Base-by-base conservation (phyloP, 2,888 invertebrate genomes). In the Prostheceraeus crozeri region DNA sequence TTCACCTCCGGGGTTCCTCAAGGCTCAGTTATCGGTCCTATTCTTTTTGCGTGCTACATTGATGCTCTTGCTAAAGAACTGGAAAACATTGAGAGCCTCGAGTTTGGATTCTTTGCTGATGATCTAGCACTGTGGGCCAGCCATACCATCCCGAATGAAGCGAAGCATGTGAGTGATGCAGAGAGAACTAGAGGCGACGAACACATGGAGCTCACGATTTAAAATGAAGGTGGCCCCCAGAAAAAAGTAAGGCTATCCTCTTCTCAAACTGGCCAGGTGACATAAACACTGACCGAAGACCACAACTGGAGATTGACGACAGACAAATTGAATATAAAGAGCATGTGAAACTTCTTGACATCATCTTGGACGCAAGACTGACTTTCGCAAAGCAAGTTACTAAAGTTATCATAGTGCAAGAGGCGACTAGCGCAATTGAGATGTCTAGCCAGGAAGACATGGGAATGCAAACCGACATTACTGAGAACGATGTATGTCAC, bases 201-300 rank as follows among this genome's bases (percentile, higher is more conserved):
- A n/a, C n/a, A n/a, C n/a, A n/a, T n/a, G n/a, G n/a, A n/a, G n/a
- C n/a, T n/a, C n/a, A n/a, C n/a, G n/a, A n/a, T n/a, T n/a, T n/a
- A n/a, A n/a, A n/a, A n/a, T n/a, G n/a, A n/a, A n/a, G n/a, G n/a
- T n/a, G n/a, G n/a, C n/a, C n/a, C n/a, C n/a, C n/a, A n/a, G n/a
- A n/a, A n/a, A 40, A 40, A 40, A 16, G 14, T 40, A 19, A 40
- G 40, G 40, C 40, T 40, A 40, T 40, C 40, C n/a, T 40, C 40
- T 40, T 40, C 19, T 40, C 14, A 6, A 40, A 40, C 19, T 40
- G 40, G 40, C n/a, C 6, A 6, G 40, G 40, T 14, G 40, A 40
- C 40, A 16, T 19, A 40, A 40, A 40, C 40, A 14, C n/a, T 16
- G 19, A 40, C 19, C n/a, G 14, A 40, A 40, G 40, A 40, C 40